Evolutionary conservation across 2,113 vertebrate genomes (phyloP), one percentile per base, ranked within the genome.

Genomic region (Podilymbus podiceps): DNA sequence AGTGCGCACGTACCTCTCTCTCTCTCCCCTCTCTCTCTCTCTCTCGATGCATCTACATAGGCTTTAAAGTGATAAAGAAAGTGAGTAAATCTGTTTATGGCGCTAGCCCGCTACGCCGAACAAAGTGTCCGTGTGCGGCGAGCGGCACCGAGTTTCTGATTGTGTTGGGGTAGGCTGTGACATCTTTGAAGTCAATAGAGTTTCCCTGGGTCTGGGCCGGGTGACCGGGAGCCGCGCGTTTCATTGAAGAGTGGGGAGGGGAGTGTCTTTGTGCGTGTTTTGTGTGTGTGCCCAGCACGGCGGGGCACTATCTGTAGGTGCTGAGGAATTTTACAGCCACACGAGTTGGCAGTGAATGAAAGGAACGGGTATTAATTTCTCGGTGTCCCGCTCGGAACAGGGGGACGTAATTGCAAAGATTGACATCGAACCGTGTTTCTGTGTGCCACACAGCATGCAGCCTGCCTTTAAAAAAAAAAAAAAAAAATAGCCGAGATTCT

Each of bases 341-440:
- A 67, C 83, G 78, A 83, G 94, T 50, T 97, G 97, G 97, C 97
- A 97, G 84, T 83, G 90, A 90, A 92, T 97, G 95, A 97, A 98
- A 98, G 82, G 85, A 76, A 86, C 9, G 95, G 92, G 95, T 92
- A 77, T 97, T 89, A 75, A 87, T 98, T 97, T 97, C 97, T 94
- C 8, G 14, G 85, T 68, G 89, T 74, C 53, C 76, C 23, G 82
- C 84, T 80, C 12, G 18, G 75, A 60, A 88, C 40, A 25, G 40
- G 23, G 85, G 69, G 58, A 68, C 18, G 12, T 50, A 27, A 56
- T 76, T 19, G 58, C 85, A 17, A 15, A 89, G 80, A 49, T 5
- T 58, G 95, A 94, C 93, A 90, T 44, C 23, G 81, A 77, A 33
- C 93, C 42, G 35, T 46, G 89, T 86, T 89, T 59, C 73, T 50